Evolutionary conservation across 2,113 vertebrate species (phyloP), one percentile per base, ranked within the genome.

Genomic region (Mungos mungo): DNA sequence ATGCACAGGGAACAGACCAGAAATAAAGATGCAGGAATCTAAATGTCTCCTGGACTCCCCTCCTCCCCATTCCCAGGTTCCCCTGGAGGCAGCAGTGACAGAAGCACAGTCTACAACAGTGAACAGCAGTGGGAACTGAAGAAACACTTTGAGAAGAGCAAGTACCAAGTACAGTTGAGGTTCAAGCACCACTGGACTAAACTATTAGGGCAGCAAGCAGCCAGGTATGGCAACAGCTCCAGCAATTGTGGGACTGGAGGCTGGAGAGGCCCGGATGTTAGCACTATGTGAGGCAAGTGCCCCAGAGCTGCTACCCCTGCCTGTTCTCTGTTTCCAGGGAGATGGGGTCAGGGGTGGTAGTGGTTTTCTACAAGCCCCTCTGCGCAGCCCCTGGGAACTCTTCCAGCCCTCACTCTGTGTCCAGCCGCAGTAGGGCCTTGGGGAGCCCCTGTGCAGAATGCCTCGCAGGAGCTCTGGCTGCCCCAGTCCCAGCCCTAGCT

Each of bases 281-380:
- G 31, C 13, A 2, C 54, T 65, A 41, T 14, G 4, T 31, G 2
- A 5, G 57, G 27, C 38, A 27, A n/a, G 47, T 12, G 9, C 21
- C 0, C 0, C 2, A 21, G 54, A 79, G 15, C 41, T 7, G 23
- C 31, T n/a, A 21, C 4, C 15, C 12, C 19, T 41, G 3, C 7
- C 25, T 29, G 3, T 27, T 14, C 3, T 27, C 5, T 45, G 10
- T 74, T 93, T 77, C 41, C 14, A 13, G 38, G 33, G 54, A 0
- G 1, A 21, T 15, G 29, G 27, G 0, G 1, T 21, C 8, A 2
- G 41, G 9, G 35, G 1, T 7, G 14, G n/a, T 27, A 13, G 1
- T n/a, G 60, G 27, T 2, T 31, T 41, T 86, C 9, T 31, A n/a
- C 5, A 47, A 65, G 23, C 8, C 9, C 27, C 23, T 81, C 72